Conservation (phyloP, 2,888 invertebrate genomes). For the Chloroclystis v-ata region DNA sequence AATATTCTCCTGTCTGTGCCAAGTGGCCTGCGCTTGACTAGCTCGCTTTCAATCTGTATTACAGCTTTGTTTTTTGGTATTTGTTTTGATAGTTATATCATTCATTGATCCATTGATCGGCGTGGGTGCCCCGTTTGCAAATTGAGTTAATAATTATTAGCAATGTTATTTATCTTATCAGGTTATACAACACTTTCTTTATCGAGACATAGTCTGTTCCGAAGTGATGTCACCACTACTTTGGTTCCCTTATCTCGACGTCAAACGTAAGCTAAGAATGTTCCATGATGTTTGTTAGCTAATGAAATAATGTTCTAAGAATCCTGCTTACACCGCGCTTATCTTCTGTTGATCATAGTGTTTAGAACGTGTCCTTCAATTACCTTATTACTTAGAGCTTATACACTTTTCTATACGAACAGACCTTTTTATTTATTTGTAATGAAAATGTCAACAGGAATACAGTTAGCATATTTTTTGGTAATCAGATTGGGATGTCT, state of each 20-base stretch:
- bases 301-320: conserved; percentile 41
- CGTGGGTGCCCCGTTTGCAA: conserved; percentile 2
- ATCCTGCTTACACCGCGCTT: conserved; percentile 24
- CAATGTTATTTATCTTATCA: conserved; percentile 55
- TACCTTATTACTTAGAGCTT: neutral
- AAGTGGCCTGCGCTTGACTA: conserved; percentile 63
- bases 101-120: conserved; percentile 25
- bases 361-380: conserved; percentile 17
- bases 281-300: conserved; percentile 45
- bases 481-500: no score
- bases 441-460: no score
- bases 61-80: conserved; percentile 46
- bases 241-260: conserved; percentile 65
- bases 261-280: conserved; percentile 64
- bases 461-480: no score
- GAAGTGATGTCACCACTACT: conserved; percentile 68
- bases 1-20: conserved; percentile 74
- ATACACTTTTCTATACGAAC: no score
- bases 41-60: conserved; percentile 51
- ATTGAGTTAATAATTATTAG: conserved; percentile 34
- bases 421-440: no score
- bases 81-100: conserved; percentile 28
- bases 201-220: conserved; percentile 56
- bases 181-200: conserved; percentile 69
- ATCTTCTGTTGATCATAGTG: conserved; percentile 20